Evolutionary conservation across 2,113 vertebrate genomes (phyloP), one percentile per base, ranked within the genome.

Genomic region (Xiphorhynchus elegans): DNA sequence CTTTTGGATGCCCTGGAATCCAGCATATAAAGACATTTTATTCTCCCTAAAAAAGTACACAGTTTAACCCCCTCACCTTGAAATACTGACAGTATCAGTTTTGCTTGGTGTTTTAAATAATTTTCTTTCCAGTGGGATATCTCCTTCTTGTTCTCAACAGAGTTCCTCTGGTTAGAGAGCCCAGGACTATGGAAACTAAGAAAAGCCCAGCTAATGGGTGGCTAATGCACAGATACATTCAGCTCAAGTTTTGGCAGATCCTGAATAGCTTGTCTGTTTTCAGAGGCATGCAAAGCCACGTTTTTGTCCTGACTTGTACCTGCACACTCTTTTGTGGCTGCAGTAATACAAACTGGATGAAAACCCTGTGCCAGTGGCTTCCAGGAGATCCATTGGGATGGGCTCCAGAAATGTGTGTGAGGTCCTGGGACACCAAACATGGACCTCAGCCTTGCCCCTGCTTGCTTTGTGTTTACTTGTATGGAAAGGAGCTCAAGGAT

Each of bases 1-100:
- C 82, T 90, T 80, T 94, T 96, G 81, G 90, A 96, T 87, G 81
- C 74, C 90, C 90, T 96, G 68, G 86, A 94, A 97, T 97, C 97
- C 91, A 97, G 96, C 95, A 88, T 72, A 82, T 39, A 77, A 96
- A 97, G 95, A 77, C 89, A 96, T 96, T 97, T 96, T 74, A 52
- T 87, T 93, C 91, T 91, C 67, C 66, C 92, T 87, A 91, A 98
- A 97, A 97, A 91, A 31, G 11, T 50, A 84, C 81, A 93, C 62
- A 90, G 59, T 97, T 97, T 96, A 97, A 97, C 91, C 73, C 52
- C 21, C 52, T 92, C 75, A 92, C 92, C 91, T 94, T 97, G 95
- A 95, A 91, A 93, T 77, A 46, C 31, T 69, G 79, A 90, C 0
- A 25, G 6, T 63, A 95, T n/a, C 79, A 91, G 60, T 42, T 94